Conservation (phyloP, 1,140 invertebrate species). For the Tyrophagus putrescentiae region DNA sequence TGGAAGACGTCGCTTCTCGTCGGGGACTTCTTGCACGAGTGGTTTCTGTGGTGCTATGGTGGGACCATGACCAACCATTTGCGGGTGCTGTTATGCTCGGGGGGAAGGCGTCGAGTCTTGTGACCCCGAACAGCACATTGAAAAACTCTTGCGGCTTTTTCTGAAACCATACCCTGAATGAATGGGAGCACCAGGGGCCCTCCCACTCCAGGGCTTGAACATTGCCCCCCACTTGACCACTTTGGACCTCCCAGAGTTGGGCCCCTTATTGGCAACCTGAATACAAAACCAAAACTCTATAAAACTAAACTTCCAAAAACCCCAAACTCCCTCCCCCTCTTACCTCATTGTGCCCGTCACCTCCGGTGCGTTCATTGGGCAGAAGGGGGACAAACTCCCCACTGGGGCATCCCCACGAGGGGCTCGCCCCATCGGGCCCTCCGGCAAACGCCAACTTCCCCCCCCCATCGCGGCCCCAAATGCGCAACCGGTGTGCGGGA, state of each 20-base stretch:
- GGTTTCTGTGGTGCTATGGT: too few relatives aligned
- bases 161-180: too few relatives aligned
- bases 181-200: too few relatives aligned
- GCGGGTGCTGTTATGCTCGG: too few relatives aligned
- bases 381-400: conserved; percentile 85
- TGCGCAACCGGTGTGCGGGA: conserved; percentile 70
- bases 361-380: conserved; percentile 37
- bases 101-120: too few relatives aligned
- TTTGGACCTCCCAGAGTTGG: conserved; percentile 92
- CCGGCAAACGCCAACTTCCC: conserved; percentile 31
- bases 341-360: conserved; percentile 18
- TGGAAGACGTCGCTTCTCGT: too few relatives aligned
- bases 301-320: not conserved
- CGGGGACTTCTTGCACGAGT: too few relatives aligned
- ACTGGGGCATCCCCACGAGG: conserved; percentile 59
- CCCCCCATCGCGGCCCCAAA: conserved; percentile 80
- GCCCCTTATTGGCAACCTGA: conserved; percentile 75
- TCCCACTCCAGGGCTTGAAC: conserved; percentile 56
- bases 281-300: too few relatives aligned
- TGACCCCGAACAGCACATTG: too few relatives aligned
- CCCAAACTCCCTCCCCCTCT: not conserved
- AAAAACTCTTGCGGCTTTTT: too few relatives aligned
- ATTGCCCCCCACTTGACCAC: conserved; percentile 43
- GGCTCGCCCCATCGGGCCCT: conserved; percentile 25
- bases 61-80: too few relatives aligned